A percentile compares a stretch with the other conserved stretches of the same genome.
These are phyloP conservation scores for Acrossocheilus fasciatus DNA, from an alignment of 2,797 vertebrate genomes.

Conservation along the genomic window DNA sequence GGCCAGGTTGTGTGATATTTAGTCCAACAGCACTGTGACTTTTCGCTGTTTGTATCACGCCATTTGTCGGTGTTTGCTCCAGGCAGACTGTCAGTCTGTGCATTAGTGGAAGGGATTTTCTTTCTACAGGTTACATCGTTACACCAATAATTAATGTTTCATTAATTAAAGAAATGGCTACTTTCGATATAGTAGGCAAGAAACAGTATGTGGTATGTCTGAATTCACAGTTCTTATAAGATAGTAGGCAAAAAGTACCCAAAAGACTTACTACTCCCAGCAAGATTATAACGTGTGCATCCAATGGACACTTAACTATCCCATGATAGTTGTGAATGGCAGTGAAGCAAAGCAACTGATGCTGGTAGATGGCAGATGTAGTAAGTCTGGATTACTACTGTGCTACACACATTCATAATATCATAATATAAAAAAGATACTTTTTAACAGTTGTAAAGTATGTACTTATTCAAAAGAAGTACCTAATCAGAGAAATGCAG, in stretches of 20 bases:
- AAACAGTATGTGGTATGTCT: background rate
- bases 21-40: conserved; percentile 18
- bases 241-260: background rate
- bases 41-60: background rate
- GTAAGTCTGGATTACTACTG: background rate
- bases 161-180: background rate
- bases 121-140: conserved; percentile 3
- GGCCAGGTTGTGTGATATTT: conserved; percentile 20
- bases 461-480: background rate
- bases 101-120: background rate
- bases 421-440: too few species aligned
- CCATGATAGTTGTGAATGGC: background rate
- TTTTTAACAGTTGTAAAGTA: background rate
- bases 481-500: background rate
- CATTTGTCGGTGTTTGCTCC: background rate
- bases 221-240: background rate
- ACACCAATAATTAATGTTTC: background rate
- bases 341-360: background rate
- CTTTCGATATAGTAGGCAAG: background rate
- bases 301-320: background rate
- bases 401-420: background rate
- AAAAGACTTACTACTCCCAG: background rate
- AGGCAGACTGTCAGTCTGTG: conserved; percentile 1
- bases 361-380: background rate
- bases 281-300: background rate